Conservation (phyloP, 2,888 invertebrate species). For the Ophioninae sp. region DNA sequence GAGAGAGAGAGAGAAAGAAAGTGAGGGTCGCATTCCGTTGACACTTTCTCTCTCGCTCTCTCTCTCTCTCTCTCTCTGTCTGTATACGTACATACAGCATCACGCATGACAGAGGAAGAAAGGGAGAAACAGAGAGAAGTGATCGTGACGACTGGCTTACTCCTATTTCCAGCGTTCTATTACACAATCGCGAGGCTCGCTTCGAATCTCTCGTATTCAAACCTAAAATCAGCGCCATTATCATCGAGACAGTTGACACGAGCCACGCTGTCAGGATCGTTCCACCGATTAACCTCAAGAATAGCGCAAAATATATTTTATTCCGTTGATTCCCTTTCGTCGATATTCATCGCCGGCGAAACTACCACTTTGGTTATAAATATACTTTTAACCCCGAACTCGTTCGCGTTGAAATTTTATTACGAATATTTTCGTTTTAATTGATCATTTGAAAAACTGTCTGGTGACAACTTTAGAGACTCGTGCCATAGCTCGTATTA, state of each 20-base stretch:
- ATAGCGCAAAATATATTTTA: conserved; percentile 22
- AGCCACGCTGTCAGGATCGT: neutral
- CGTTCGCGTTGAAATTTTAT: no score
- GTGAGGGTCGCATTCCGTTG: neutral
- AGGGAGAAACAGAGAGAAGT: conserved; percentile 28
- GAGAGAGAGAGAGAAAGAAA: conserved; percentile 52
- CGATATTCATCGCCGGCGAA: no score
- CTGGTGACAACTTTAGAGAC: no score
- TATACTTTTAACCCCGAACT: no score
- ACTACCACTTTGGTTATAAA: no score
- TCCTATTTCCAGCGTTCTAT: conserved; percentile 43
- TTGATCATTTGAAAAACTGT: no score
- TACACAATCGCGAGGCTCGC: conserved; percentile 32
- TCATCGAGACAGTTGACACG: conserved; percentile 35
- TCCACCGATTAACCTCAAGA: conserved; percentile 6
- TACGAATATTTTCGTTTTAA: no score
- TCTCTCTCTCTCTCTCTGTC: no score
- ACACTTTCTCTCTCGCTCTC: no score
- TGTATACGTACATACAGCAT: no score
- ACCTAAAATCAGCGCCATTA: conserved; percentile 39
- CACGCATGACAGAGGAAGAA: conserved; percentile 19
- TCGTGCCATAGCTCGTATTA: no score
- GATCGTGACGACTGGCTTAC: conserved; percentile 52
- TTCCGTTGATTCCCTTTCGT: neutral
- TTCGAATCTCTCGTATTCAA: conserved; percentile 25